These are phyloP conservation scores for Lasioglossum leucozonium DNA, from an alignment of 2,888 invertebrate genomes.

Conservation along the genomic window DNA sequence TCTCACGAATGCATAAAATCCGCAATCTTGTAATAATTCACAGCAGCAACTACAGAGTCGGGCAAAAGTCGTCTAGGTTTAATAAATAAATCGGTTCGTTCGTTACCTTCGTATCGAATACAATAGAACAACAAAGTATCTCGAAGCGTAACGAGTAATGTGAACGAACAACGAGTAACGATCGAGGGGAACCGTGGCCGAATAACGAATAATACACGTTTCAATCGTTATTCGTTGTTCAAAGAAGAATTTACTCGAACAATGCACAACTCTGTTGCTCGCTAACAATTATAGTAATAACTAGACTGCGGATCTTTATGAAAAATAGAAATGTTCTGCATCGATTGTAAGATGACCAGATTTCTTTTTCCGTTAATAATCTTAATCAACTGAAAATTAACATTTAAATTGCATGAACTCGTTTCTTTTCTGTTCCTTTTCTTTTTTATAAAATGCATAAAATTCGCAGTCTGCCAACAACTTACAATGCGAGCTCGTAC, in stretches of 20 bases:
- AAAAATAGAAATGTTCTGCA: not conserved
- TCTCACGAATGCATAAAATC: not conserved
- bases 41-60: not conserved
- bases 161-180: not conserved
- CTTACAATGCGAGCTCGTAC: not conserved
- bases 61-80: not conserved
- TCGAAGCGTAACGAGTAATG: not conserved
- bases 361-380: too few relatives aligned
- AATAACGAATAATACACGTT: not conserved
- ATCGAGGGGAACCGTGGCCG: not conserved
- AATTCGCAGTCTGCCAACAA: not conserved
- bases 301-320: not conserved
- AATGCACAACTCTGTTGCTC: not conserved
- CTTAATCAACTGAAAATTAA: too few relatives aligned
- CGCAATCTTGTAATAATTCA: not conserved
- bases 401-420: too few relatives aligned
- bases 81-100: not conserved
- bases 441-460: not conserved
- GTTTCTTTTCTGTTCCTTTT: too few relatives aligned
- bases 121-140: not conserved
- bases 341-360: too few relatives aligned
- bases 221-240: not conserved
- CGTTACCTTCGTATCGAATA: not conserved
- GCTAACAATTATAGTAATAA: not conserved
- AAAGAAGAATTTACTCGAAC: not conserved